phyloP scores from a whole-genome alignment of 35 echinoderm and acorn worm genomes.

The Acanthaster planci region DNA sequence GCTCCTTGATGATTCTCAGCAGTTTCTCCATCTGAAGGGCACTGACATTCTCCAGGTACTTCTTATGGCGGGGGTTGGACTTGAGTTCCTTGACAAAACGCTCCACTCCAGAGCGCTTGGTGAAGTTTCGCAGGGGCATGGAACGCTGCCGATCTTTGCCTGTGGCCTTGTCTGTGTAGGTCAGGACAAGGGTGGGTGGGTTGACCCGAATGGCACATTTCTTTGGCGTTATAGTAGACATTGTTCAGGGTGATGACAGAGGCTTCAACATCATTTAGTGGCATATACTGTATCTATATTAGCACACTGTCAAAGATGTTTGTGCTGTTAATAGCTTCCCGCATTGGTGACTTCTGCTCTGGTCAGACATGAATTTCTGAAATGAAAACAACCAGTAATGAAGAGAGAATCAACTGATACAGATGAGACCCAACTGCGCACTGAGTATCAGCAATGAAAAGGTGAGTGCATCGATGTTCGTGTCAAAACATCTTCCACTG shows the following conservation, averaged over 20 bases:
- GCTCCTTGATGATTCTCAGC: conserved; percentile 78
- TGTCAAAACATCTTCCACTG: too few species aligned
- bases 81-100: conserved; percentile 63
- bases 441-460: too few species aligned
- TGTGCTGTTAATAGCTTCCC: too few species aligned
- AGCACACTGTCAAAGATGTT: too few species aligned
- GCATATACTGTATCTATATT: too few species aligned
- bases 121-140: conserved; percentile 92
- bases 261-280: too few species aligned
- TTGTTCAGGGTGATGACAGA: not conserved
- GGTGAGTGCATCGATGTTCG: too few species aligned
- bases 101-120: conserved; percentile 68
- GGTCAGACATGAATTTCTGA: too few species aligned
- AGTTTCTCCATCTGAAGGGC: conserved; percentile 79
- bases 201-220: conserved; percentile 86
- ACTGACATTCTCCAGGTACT: conserved; percentile 77
- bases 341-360: too few species aligned
- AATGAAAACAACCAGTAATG: too few species aligned
- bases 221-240: conserved; percentile 77
- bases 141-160: conserved; percentile 75
- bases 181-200: conserved; percentile 74
- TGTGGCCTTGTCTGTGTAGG: conserved; percentile 66
- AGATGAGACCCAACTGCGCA: too few species aligned
- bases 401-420: too few species aligned
- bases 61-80: conserved; percentile 79